These are phyloP conservation scores for Malurus elegans DNA, from an alignment of 2,113 vertebrate species.

Conservation along the genomic window DNA sequence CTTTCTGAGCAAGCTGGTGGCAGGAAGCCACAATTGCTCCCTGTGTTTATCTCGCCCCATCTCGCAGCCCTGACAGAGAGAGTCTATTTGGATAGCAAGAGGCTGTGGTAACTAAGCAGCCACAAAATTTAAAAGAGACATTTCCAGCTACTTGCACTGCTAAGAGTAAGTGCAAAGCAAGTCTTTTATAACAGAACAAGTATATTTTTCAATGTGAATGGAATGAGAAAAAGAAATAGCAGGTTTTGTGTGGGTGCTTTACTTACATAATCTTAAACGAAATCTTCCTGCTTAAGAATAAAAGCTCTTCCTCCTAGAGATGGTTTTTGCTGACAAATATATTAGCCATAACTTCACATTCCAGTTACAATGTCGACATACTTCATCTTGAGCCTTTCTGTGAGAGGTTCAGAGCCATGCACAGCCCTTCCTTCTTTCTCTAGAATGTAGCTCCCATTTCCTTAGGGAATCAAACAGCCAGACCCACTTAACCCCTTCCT, in stretches of 20 bases:
- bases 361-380: background rate
- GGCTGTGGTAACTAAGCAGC: conserved; percentile 34
- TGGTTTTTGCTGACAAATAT: background rate
- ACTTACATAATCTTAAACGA: conserved; percentile 23
- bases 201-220: background rate
- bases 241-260: conserved; percentile 11
- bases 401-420: background rate
- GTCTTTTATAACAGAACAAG: background rate
- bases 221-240: background rate
- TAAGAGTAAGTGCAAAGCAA: conserved; percentile 1
- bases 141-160: conserved; percentile 7
- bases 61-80: background rate
- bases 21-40: conserved; percentile 66
- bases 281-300: background rate
- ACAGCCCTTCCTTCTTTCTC: background rate
- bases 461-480: background rate
- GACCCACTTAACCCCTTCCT: background rate
- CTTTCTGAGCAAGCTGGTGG: conserved; percentile 29
- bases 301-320: background rate
- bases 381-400: background rate
- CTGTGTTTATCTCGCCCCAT: conserved; percentile 56
- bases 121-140: conserved; percentile 18
- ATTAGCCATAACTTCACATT: background rate
- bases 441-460: background rate
- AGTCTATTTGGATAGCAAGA: conserved; percentile 51